Conservation (phyloP, 2,113 vertebrate species). For the Marmota flaviventris region DNA sequence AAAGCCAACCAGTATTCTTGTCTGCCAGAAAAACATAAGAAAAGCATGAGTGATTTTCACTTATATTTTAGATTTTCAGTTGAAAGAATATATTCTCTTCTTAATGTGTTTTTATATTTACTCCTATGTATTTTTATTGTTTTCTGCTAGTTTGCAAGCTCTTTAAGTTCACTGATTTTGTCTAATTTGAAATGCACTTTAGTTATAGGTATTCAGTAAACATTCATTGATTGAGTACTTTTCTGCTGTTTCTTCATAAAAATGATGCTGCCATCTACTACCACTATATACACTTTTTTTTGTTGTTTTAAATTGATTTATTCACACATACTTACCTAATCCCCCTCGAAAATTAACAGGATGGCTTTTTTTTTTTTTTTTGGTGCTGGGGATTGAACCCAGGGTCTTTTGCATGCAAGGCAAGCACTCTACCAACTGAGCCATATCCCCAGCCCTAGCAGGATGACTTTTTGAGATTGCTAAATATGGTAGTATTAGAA, state of each 20-base stretch:
- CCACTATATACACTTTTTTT: background rate
- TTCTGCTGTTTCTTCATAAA: slow-evolving; percentile 13
- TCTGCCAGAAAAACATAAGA: slow-evolving; percentile 23
- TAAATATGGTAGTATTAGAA: slow-evolving; percentile 19
- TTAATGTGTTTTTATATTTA: background rate
- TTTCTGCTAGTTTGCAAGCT: slow-evolving; percentile 35
- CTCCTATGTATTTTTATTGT: background rate
- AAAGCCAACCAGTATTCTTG: background rate
- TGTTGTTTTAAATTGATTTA: slow-evolving; percentile 4
- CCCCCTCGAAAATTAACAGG: background rate
- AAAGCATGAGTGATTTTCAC: slow-evolving; percentile 1
- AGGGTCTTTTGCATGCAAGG: no score
- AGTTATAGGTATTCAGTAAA: background rate
- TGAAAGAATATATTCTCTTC: slow-evolving; percentile 8
- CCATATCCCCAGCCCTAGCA: background rate
- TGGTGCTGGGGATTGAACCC: no score
- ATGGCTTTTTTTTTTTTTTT: background rate
- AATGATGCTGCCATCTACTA: background rate
- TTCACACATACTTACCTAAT: background rate
- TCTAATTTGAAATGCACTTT: background rate
- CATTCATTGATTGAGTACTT: background rate
- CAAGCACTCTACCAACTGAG: no score
- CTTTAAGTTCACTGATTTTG: slow-evolving; percentile 1
- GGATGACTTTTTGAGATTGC: background rate
- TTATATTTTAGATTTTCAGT: background rate